Conservation (phyloP, 2,888 invertebrate species). For the Adelognathus sp. region DNA sequence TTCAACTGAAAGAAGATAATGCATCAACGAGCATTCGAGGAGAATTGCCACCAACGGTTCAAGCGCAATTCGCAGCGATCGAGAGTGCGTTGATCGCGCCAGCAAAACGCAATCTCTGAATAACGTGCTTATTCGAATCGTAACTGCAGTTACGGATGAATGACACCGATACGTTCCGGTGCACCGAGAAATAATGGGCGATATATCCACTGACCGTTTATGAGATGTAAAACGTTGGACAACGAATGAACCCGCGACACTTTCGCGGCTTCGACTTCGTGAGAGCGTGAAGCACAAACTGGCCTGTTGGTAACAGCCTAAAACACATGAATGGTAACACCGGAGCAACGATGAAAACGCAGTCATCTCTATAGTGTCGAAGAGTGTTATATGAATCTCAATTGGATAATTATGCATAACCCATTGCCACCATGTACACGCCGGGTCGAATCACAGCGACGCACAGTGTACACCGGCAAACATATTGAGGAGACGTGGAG, state of each 20-base stretch:
- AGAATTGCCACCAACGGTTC: too few species aligned
- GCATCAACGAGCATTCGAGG: not conserved
- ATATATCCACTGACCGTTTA: slow-evolving; percentile 58
- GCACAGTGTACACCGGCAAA: slow-evolving; percentile 66
- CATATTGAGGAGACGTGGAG: slow-evolving; percentile 71
- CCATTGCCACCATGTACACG: slow-evolving; percentile 74
- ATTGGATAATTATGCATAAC: slow-evolving; percentile 80
- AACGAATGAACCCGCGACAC: slow-evolving; percentile 54
- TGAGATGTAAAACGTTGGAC: slow-evolving; percentile 37
- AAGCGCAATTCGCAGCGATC: not conserved
- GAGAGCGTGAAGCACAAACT: slow-evolving; percentile 23
- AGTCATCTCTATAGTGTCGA: slow-evolving; percentile 69
- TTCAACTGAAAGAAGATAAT: not conserved
- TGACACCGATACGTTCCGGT: slow-evolving; percentile 25
- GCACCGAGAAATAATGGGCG: slow-evolving; percentile 45
- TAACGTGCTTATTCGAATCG: slow-evolving; percentile 3
- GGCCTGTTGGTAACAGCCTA: slow-evolving; percentile 68
- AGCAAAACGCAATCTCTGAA: not conserved
- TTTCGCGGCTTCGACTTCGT: slow-evolving; percentile 35
- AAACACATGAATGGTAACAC: slow-evolving; percentile 78
- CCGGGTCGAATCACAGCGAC: slow-evolving; percentile 71
- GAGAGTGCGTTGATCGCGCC: not conserved
- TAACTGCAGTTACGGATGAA: not conserved
- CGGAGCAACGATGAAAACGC: slow-evolving; percentile 70
- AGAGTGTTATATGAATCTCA: slow-evolving; percentile 78